phyloP scores from a whole-genome alignment of 2,113 vertebrate species.

The Talpa occidentalis region DNA sequence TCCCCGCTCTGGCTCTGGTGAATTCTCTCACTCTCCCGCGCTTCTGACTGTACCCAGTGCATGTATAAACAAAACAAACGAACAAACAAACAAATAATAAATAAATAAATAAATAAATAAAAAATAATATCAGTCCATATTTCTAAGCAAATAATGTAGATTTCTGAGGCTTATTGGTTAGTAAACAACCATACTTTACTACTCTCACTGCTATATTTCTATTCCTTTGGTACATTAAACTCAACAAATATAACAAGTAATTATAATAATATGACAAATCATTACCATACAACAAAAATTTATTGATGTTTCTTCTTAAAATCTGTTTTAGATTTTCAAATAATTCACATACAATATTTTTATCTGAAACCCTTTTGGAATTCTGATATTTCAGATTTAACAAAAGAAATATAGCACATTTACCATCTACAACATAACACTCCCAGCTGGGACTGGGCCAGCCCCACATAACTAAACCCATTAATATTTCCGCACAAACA shows the following conservation, averaged over 20 bases:
- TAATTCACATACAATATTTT: background rate
- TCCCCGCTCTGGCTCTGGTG: no score
- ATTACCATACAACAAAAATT: background rate
- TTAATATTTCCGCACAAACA: background rate
- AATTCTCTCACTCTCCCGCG: no score
- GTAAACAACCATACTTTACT: background rate
- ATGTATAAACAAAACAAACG: no score
- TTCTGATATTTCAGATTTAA: slow-evolving; percentile 25
- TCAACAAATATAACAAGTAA: background rate
- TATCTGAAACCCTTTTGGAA: background rate
- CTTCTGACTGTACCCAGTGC: no score
- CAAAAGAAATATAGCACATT: background rate
- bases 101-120: no score
- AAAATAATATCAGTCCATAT: background rate
- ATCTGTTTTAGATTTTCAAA: slow-evolving; percentile 20
- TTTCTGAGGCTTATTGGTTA: background rate
- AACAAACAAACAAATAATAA: no score
- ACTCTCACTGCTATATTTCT: background rate
- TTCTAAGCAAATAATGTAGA: background rate
- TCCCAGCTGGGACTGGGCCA: background rate
- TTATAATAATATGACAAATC: background rate
- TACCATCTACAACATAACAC: background rate
- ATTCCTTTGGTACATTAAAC: background rate
- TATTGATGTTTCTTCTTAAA: background rate
- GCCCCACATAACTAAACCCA: background rate